Evolutionary conservation across 2,888 invertebrate species (phyloP).

Genomic region (Eristalis tenax): DNA sequence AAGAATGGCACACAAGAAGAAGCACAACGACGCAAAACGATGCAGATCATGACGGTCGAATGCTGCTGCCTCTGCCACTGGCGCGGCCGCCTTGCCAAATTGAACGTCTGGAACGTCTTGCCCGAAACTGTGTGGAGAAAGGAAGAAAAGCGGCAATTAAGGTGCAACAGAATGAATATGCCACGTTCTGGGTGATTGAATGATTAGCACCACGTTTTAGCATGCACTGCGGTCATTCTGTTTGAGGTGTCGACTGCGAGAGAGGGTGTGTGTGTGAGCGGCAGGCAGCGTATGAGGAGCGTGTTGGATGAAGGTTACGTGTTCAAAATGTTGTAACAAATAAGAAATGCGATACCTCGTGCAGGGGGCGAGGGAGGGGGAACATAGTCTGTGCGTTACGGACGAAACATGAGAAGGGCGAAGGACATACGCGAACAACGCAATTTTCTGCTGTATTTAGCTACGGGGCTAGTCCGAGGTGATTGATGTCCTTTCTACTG

Average conservation of each 20-base stretch:
- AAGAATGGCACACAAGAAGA: neutral
- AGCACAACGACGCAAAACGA: neutral
- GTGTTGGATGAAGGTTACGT: slow-evolving; percentile 34
- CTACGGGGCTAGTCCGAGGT: neutral
- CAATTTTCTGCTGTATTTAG: neutral
- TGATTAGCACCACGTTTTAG: slow-evolving; percentile 59
- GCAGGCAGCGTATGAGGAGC: neutral
- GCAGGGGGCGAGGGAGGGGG: neutral
- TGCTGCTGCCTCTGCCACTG: neutral
- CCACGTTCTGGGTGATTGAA: slow-evolving; percentile 68
- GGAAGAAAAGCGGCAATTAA: slow-evolving; percentile 61
- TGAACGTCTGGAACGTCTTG: no score
- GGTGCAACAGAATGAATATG: slow-evolving; percentile 58
- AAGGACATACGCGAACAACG: neutral
- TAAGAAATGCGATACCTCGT: slow-evolving; percentile 47
- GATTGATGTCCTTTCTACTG: neutral
- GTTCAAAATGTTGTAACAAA: slow-evolving; percentile 57
- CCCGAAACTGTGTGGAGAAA: slow-evolving; percentile 17
- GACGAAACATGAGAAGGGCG: neutral
- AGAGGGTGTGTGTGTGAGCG: no score
- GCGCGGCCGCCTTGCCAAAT: no score
- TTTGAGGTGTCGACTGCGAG: neutral
- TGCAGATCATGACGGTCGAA: slow-evolving; percentile 18
- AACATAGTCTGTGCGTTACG: neutral
- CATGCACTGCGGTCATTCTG: slow-evolving; percentile 14